Conservation (phyloP, 2,888 invertebrate genomes). For the Melieria picta region DNA sequence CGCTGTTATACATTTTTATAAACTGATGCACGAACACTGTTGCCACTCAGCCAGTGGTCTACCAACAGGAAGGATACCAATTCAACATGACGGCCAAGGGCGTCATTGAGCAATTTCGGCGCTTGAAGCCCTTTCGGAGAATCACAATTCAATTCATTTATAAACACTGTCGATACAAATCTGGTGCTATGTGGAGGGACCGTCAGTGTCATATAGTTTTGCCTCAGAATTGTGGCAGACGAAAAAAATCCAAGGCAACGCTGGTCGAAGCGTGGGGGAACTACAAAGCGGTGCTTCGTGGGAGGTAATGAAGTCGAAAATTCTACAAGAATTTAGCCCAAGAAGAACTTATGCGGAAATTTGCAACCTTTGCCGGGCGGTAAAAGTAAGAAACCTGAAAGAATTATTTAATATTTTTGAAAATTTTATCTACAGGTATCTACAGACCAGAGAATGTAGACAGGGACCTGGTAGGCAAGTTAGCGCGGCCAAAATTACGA, state of each 20-base stretch:
- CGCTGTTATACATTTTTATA: neutral
- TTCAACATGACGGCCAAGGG: constrained; percentile 13
- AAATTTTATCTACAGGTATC: neutral
- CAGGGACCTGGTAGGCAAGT: too few species aligned
- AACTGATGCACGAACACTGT: neutral
- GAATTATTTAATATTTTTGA: constrained; percentile 15
- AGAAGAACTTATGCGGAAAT: constrained; percentile 25
- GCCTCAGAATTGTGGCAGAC: constrained; percentile 1
- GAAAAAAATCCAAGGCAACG: constrained; percentile 22
- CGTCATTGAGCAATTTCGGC: constrained; percentile 14
- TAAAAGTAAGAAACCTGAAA: neutral
- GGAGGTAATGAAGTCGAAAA: constrained; percentile 16
- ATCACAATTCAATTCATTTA: neutral
- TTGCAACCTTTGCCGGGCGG: constrained; percentile 18
- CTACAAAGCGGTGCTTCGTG: constrained; percentile 6
- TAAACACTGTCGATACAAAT: neutral
- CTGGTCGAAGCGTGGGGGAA: constrained; percentile 8
- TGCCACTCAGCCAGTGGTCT: neutral
- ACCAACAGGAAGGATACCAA: neutral
- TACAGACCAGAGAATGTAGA: too few species aligned
- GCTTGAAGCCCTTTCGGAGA: neutral
- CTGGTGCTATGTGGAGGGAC: neutral
- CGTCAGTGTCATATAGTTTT: neutral
- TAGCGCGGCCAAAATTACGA: too few species aligned
- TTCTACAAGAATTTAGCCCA: constrained; percentile 9